Conservation (phyloP, 2,113 vertebrate species). For the Erythrocebus patas region DNA sequence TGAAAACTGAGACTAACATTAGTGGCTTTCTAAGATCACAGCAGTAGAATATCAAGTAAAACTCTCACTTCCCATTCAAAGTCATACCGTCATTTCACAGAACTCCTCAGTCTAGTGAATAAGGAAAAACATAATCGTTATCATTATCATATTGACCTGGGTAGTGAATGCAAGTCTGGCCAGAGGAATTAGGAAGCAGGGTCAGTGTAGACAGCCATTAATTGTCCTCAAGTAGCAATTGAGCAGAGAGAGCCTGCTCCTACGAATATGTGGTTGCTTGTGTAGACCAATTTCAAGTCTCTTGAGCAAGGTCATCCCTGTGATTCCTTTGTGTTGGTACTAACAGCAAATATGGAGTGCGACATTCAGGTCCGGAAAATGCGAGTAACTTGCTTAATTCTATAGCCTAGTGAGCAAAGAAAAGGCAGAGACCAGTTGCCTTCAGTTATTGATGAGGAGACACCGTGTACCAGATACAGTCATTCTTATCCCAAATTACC, state of each 20-base stretch:
- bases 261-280: neutral
- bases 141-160: neutral
- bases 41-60: neutral
- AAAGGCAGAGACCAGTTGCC: neutral
- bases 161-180: neutral
- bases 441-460: neutral
- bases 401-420: neutral
- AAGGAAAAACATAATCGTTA: neutral
- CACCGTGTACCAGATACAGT: fast-evolving
- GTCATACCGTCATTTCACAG: neutral
- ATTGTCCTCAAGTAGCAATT: neutral
- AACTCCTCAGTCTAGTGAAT: neutral
- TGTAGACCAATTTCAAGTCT: neutral
- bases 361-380: neutral
- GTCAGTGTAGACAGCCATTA: neutral
- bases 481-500: neutral
- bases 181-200: neutral
- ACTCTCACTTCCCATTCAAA: neutral
- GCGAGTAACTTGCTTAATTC: neutral
- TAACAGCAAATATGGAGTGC: neutral
- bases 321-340: neutral
- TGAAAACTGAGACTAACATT: neutral
- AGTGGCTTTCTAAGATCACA: neutral
- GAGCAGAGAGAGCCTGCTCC: neutral
- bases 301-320: neutral